A percentile compares a stretch with the other conserved stretches of the same genome.
Evolutionary conservation across 2,797 vertebrate genomes (phyloP).

Genomic region (Microchirus variegatus): DNA sequence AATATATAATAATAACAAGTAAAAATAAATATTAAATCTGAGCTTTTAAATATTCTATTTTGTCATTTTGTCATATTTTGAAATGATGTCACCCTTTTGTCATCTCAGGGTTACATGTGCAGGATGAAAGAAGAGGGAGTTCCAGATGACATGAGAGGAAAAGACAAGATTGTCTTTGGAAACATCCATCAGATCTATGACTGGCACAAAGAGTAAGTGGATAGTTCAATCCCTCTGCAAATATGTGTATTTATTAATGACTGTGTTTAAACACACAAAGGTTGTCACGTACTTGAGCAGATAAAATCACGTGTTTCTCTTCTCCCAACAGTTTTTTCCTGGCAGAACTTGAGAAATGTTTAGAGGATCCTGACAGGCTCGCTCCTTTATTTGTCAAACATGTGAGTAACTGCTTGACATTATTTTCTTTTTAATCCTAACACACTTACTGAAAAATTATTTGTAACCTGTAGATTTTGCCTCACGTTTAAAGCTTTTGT

Average conservation of each 20-base stretch:
- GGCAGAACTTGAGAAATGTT: conserved; percentile 95
- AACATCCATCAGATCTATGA: conserved; percentile 99
- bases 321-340: conserved; percentile 89
- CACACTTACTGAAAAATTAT: no score
- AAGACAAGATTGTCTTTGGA: conserved; percentile 99
- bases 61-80: conserved; percentile 15
- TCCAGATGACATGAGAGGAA: conserved; percentile 98
- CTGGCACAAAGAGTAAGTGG: conserved; percentile 97
- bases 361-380: conserved; percentile 96
- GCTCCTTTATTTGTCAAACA: conserved; percentile 96
- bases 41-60: background rate
- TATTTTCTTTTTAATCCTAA: background rate
- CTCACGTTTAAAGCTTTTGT: background rate
- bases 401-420: conserved; percentile 71
- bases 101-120: conserved; percentile 92
- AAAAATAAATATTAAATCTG: background rate
- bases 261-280: background rate
- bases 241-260: background rate
- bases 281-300: background rate
- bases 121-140: conserved; percentile 98
- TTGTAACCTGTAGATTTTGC: background rate
- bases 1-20: no score
- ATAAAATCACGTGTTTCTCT: conserved; percentile 25
- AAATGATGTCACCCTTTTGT: conserved; percentile 9
- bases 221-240: background rate